Evolutionary conservation across 35 echinoderm and acorn worm species (phyloP), one percentile per base, ranked within the genome.

Genomic region (Heliocidaris erythrogramma): DNA sequence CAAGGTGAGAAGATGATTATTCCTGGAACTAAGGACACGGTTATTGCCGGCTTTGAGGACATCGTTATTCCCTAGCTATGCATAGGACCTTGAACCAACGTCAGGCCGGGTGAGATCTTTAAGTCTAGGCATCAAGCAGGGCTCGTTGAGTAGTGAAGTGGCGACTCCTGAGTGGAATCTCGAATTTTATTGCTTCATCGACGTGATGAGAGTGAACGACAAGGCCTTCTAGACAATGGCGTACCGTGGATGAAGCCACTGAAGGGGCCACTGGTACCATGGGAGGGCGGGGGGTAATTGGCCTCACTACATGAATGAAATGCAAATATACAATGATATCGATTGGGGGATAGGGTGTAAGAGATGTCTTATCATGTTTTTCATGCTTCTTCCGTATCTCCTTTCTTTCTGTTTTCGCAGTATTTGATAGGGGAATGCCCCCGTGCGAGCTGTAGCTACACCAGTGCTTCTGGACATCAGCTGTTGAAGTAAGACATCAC

Each of bases 71-170:
- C 65, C 65, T 27, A 78, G 65, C 2, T 21, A 21, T 1, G 27
- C 65, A 27, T n/a, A 78, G 7, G 65, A 78, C 65, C 65, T 78
- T 78, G 65, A 78, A 78, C 21, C 21, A 21, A 7, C 65, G 65
- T 21, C 65, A 78, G 27, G 18, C 7, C 17, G 65, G 65, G 21
- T 78, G 65, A 78, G 17, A n/a, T 78, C 65, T 78, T 78, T 7
- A 78, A 78, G 65, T 21, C 3, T 2, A 31, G 87, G 4, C 87
- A 31, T 48, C 87, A 16, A 47, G 47, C 47, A n/a, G 24, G 87
- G 87, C 87, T 89, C 87, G 12, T 89, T 48, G 87, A 89, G 65
- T n/a, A 32, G 85, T 89, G 47, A 89, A 89, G 87, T 89, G 87
- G 29, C 87, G 87, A 89, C 31, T 89, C 47, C 87, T 89, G 87